These are phyloP conservation scores for Bombus waltoni DNA, from an alignment of 1,140 invertebrate species.

Conservation along the genomic window DNA sequence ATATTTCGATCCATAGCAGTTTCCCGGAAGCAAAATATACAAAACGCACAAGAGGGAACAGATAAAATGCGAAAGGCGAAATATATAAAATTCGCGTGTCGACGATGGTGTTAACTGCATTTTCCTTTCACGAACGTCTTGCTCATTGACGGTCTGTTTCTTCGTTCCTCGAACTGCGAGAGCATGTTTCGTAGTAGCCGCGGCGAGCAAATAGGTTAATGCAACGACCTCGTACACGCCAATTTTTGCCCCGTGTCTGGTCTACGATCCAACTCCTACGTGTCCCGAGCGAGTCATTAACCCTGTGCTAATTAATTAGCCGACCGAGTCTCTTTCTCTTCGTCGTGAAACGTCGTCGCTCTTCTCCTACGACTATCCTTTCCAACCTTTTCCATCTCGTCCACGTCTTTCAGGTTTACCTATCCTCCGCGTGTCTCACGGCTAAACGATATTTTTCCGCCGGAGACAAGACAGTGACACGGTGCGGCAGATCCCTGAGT, in stretches of 20 bases:
- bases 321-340: conserved; percentile 44
- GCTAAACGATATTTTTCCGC: neutral
- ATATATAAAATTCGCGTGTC: no score
- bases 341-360: conserved; percentile 17
- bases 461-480: conserved; percentile 1
- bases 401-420: neutral
- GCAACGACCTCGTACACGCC: conserved; percentile 58
- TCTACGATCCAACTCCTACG: conserved; percentile 53
- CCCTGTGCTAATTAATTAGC: conserved; percentile 65
- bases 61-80: no score
- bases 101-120: neutral
- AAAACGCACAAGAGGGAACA: no score
- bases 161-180: neutral
- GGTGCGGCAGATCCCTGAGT: neutral
- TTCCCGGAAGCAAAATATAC: no score
- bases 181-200: conserved; percentile 38
- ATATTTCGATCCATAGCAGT: no score
- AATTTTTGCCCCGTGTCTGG: conserved; percentile 54
- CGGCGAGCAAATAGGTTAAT: conserved; percentile 64
- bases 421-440: conserved; percentile 11
- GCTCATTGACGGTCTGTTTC: neutral
- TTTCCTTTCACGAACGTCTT: neutral
- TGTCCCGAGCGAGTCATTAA: conserved; percentile 62
- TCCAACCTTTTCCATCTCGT: neutral
- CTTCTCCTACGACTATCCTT: conserved; percentile 19